phyloP scores from a whole-genome alignment of 2,888 invertebrate species.

The Hypselothyrea guttata region DNA sequence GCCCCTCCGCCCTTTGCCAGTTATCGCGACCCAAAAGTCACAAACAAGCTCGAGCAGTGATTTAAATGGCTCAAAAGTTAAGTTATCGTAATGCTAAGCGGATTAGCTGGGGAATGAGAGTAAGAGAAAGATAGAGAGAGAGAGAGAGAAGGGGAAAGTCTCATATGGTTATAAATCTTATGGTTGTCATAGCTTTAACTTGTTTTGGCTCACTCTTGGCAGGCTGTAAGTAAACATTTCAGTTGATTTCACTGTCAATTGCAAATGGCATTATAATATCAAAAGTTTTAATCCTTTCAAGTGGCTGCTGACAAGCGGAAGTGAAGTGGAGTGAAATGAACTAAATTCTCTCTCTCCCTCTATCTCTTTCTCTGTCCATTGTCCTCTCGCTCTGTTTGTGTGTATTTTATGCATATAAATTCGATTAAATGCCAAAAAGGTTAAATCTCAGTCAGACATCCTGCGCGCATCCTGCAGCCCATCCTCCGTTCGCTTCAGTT shows the following conservation, averaged over 20 bases:
- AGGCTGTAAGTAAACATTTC: constrained; percentile 50
- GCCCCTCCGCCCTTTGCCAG: neutral
- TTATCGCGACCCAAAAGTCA: constrained; percentile 55
- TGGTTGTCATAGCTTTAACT: constrained; percentile 13
- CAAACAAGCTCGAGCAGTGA: constrained; percentile 58
- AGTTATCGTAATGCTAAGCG: constrained; percentile 73
- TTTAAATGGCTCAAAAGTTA: constrained; percentile 78
- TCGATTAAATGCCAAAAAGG: constrained; percentile 76
- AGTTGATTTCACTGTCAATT: constrained; percentile 75
- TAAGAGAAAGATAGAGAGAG: neutral
- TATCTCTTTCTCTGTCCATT: constrained; percentile 25
- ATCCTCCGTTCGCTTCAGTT: too few relatives aligned
- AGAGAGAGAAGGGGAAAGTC: constrained; percentile 5
- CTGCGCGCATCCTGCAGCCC: constrained; percentile 11
- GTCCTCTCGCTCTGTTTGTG: too few relatives aligned
- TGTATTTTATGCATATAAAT: constrained; percentile 70
- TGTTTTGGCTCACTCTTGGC: neutral
- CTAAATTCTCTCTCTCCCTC: neutral
- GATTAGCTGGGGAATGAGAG: constrained; percentile 55
- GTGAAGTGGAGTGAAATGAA: constrained; percentile 34
- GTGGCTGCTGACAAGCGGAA: constrained; percentile 58
- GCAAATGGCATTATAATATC: constrained; percentile 67
- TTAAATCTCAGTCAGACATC: constrained; percentile 52
- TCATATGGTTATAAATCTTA: constrained; percentile 50
- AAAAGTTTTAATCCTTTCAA: constrained; percentile 76